Evolutionary conservation across 2,888 invertebrate species (phyloP).

Genomic region (Drosophila nr. fundita): DNA sequence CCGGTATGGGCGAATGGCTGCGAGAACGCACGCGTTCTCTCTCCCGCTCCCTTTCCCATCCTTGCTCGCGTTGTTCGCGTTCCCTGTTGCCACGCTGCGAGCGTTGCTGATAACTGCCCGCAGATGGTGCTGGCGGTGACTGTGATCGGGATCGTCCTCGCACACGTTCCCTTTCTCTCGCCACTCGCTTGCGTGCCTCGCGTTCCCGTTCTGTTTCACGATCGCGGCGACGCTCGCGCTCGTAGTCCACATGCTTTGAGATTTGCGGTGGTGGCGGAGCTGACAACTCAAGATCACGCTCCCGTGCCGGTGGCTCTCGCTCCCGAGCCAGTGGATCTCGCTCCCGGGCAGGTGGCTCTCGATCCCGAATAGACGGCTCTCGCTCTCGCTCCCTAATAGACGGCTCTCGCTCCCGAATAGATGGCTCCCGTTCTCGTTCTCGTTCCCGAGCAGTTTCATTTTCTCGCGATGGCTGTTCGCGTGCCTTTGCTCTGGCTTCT

Average conservation of each 20-base stretch:
- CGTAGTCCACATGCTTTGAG: conserved; percentile 76
- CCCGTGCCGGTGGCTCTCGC: conserved; percentile 40
- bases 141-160: conserved; percentile 48
- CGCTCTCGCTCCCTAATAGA: conserved; percentile 25
- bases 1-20: conserved; percentile 82
- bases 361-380: conserved; percentile 11
- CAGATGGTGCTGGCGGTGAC: conserved; percentile 19
- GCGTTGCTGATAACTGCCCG: conserved; percentile 41
- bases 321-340: conserved; percentile 30
- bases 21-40: conserved; percentile 44
- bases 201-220: conserved; percentile 61
- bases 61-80: conserved; percentile 30
- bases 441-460: conserved; percentile 3
- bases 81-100: conserved; percentile 52
- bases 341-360: conserved; percentile 32
- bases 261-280: conserved; percentile 79
- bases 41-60: conserved; percentile 21
- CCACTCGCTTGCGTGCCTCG: conserved; percentile 54
- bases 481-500: conserved; percentile 32
- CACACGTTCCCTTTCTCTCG: conserved; percentile 49
- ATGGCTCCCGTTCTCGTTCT: conserved; percentile 22
- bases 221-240: conserved; percentile 59
- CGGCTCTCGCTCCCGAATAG: conserved; percentile 17
- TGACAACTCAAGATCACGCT: conserved; percentile 50
- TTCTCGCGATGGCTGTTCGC: conserved; percentile 25